These are phyloP conservation scores for Rhea pennata DNA, from an alignment of 2,113 vertebrate genomes.

Conservation along the genomic window DNA sequence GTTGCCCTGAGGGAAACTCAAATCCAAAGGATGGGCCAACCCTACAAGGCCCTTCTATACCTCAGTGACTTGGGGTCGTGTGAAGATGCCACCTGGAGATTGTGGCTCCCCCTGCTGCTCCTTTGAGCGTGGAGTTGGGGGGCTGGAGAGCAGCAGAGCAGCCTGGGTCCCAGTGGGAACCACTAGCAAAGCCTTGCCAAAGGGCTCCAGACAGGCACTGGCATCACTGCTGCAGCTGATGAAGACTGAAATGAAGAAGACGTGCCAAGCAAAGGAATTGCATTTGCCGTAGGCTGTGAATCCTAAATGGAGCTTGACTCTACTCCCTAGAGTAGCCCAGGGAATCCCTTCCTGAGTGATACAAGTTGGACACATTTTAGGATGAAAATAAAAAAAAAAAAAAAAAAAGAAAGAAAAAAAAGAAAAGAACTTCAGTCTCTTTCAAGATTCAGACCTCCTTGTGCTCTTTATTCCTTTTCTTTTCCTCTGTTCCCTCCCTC, in stretches of 20 bases:
- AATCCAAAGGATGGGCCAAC: neutral
- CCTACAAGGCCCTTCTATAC: neutral
- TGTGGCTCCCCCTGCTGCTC: neutral
- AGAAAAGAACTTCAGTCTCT: neutral
- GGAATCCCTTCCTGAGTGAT: neutral
- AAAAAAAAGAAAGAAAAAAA: neutral
- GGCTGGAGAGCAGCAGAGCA: neutral
- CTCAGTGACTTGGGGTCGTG: neutral
- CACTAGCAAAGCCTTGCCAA: slow-evolving; percentile 1
- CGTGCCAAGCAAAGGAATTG: slow-evolving; percentile 5
- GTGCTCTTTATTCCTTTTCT: neutral
- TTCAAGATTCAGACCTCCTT: neutral
- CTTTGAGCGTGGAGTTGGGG: neutral
- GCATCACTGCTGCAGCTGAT: slow-evolving; percentile 7
- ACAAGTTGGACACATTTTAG: neutral
- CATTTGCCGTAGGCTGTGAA: neutral
- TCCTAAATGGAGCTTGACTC: neutral
- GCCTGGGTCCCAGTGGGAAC: neutral
- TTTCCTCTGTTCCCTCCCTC: neutral
- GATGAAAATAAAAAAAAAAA: neutral
- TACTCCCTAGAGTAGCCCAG: neutral
- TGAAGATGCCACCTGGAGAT: neutral
- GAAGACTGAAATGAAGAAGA: slow-evolving; percentile 5
- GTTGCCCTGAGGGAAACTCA: slow-evolving; percentile 12
- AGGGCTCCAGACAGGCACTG: slow-evolving; percentile 1